phyloP scores from a whole-genome alignment of 2,888 invertebrate species.

The Gasteruption jaculator region DNA sequence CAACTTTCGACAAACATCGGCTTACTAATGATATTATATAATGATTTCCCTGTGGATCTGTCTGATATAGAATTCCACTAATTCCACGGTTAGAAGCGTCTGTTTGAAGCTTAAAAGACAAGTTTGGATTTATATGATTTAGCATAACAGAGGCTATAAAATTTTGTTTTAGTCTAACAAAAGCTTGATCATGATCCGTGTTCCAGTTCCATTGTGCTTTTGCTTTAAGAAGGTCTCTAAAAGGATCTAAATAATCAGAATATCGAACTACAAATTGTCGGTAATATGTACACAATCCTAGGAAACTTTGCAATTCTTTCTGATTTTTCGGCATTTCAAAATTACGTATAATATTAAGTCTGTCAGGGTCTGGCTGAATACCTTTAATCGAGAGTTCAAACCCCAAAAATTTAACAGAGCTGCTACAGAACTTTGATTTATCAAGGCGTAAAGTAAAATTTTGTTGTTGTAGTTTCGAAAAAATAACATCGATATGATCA shows the following conservation, averaged over 20 bases:
- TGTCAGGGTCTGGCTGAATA: constrained; percentile 12
- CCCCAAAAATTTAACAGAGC: constrained; percentile 10
- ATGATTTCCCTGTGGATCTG: constrained; percentile 8
- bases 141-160: constrained; percentile 14
- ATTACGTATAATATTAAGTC: constrained; percentile 23
- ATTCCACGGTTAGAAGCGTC: constrained; percentile 20
- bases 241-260: constrained; percentile 6
- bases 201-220: constrained; percentile 12
- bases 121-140: constrained; percentile 1
- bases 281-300: constrained; percentile 15
- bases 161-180: constrained; percentile 9
- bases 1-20: constrained; percentile 21
- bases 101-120: constrained; percentile 16
- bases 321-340: constrained; percentile 27
- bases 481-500: constrained; percentile 22
- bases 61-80: constrained; percentile 23
- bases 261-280: constrained; percentile 10
- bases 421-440: constrained; percentile 25
- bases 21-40: constrained; percentile 26
- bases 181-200: constrained; percentile 9
- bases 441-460: constrained; percentile 27
- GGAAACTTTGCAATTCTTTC: constrained; percentile 26
- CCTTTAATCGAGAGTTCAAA: constrained; percentile 9
- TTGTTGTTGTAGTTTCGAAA: constrained; percentile 20
- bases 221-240: constrained; percentile 10